Conservation (phyloP, 2,888 invertebrate genomes). For the Sycophila texana region DNA sequence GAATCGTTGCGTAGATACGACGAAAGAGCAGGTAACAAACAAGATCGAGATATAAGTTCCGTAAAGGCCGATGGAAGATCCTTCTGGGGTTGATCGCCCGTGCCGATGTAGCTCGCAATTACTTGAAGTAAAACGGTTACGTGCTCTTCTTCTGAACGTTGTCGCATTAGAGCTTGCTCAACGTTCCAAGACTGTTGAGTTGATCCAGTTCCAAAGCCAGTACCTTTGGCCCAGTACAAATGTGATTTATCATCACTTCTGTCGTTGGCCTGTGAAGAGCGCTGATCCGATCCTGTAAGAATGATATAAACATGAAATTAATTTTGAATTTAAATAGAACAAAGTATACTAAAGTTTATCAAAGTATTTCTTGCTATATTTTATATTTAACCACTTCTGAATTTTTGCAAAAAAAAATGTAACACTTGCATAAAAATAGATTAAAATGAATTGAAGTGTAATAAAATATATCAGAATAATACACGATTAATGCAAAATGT, state of each 20-base stretch:
- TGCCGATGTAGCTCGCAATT: conserved; percentile 91
- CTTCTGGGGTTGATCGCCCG: conserved; percentile 78
- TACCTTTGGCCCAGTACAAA: conserved; percentile 96
- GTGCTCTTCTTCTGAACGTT: conserved; percentile 94
- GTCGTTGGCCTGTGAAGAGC: conserved; percentile 62
- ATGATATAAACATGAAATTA: neutral
- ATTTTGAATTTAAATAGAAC: no score
- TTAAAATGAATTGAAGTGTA: no score
- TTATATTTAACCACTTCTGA: no score
- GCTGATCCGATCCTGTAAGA: conserved; percentile 71
- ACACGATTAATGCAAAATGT: no score
- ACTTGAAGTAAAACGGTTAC: conserved; percentile 91
- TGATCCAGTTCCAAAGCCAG: conserved; percentile 96
- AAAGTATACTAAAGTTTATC: no score
- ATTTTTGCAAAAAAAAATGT: no score
- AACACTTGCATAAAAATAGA: no score
- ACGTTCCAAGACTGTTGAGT: conserved; percentile 98
- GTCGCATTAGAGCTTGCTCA: conserved; percentile 92
- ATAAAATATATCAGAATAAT: no score
- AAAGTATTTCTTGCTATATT: no score
- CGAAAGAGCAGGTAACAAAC: conserved; percentile 90
- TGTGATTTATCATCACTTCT: conserved; percentile 83
- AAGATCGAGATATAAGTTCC: conserved; percentile 87
- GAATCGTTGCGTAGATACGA: conserved; percentile 96
- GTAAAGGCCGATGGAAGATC: conserved; percentile 84